phyloP scores from a whole-genome alignment of 2,797 vertebrate genomes.

The Clarias fuscus region DNA sequence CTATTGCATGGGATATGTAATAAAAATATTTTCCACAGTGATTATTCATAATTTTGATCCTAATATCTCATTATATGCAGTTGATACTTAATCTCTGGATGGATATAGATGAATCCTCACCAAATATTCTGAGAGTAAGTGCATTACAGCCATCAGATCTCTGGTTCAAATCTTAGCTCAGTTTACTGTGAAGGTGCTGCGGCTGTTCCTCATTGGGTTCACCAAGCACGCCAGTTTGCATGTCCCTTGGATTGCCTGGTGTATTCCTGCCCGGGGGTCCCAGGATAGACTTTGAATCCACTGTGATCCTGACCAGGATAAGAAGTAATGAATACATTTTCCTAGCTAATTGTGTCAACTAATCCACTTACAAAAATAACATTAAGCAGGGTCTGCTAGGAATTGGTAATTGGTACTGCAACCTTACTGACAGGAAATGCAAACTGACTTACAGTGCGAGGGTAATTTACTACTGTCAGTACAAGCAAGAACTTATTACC shows the following conservation, averaged over 20 bases:
- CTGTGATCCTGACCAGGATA: background rate
- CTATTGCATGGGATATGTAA: no score
- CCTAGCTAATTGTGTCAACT: background rate
- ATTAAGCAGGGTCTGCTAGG: background rate
- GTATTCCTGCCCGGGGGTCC: no score
- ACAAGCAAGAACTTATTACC: background rate
- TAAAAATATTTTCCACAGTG: background rate
- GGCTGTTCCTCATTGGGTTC: no score
- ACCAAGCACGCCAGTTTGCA: background rate
- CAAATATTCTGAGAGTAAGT: background rate
- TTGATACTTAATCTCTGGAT: background rate
- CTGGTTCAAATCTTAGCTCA: background rate
- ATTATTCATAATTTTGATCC: background rate
- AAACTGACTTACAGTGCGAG: background rate
- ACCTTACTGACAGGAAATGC: background rate
- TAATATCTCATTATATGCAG: background rate
- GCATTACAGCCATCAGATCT: background rate
- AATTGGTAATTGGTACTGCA: background rate
- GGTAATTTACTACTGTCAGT: background rate
- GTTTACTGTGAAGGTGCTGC: background rate
- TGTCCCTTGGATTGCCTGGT: background rate
- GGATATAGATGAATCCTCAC: background rate
- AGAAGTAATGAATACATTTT: background rate
- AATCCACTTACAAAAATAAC: background rate
- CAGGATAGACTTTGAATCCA: background rate